These are phyloP conservation scores for Ariopsis seemanni DNA, from an alignment of 2,113 vertebrate genomes.

Conservation along the genomic window DNA sequence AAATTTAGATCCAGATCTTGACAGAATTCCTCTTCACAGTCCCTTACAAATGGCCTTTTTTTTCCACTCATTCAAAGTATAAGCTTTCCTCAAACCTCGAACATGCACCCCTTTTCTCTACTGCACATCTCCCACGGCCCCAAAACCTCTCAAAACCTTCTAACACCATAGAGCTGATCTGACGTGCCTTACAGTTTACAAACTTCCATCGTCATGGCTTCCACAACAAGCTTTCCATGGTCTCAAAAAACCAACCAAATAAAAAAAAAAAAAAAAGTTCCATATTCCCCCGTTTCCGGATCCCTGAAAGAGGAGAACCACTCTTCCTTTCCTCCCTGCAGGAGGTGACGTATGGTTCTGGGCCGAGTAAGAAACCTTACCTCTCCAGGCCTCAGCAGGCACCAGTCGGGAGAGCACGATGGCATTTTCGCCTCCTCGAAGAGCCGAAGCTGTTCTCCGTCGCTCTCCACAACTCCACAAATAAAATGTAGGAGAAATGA, in stretches of 20 bases:
- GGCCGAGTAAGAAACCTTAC: constrained; percentile 72
- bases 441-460: constrained; percentile 21
- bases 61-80: not conserved
- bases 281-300: not conserved
- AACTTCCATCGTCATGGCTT: not conserved
- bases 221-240: not conserved
- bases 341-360: constrained; percentile 8
- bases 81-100: constrained; percentile 4
- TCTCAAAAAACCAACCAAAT: too few relatives aligned
- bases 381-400: constrained; percentile 84
- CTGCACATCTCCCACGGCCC: not conserved
- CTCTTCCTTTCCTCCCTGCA: constrained; percentile 15
- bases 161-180: not conserved
- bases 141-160: not conserved
- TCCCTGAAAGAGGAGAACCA: not conserved
- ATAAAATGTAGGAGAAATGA: constrained; percentile 32
- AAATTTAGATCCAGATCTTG: not conserved
- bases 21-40: not conserved
- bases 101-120: constrained; percentile 8
- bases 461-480: constrained; percentile 52
- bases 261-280: not conserved
- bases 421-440: constrained; percentile 82
- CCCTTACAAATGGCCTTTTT: constrained; percentile 3
- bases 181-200: not conserved
- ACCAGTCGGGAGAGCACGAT: constrained; percentile 87